Evolutionary conservation across 2,888 invertebrate genomes (phyloP).

Genomic region (Sericinus montela): DNA sequence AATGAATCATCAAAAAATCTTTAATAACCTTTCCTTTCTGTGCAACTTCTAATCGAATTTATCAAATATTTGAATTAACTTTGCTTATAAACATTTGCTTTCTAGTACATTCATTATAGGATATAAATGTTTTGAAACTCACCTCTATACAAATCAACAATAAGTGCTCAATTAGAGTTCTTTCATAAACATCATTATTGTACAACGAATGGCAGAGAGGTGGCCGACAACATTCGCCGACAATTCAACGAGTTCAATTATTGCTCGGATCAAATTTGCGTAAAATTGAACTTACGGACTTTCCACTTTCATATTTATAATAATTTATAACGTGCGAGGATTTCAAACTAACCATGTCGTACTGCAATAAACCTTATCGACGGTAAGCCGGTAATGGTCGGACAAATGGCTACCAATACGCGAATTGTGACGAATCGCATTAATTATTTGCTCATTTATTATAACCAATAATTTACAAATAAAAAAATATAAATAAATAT

Average conservation of each 20-base stretch:
- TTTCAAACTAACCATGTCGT: conserved; percentile 74
- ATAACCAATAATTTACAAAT: neutral
- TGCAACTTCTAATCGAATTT: too few species aligned
- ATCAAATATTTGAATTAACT: too few species aligned
- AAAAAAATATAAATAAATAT: too few species aligned
- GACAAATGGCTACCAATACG: conserved; percentile 59
- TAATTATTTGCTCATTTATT: conserved; percentile 49
- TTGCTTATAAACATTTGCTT: too few species aligned
- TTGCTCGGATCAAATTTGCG: conserved; percentile 71
- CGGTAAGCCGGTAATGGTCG: conserved; percentile 59
- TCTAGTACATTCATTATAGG: too few species aligned
- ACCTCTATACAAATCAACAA: conserved; percentile 26
- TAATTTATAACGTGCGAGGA: conserved; percentile 71
- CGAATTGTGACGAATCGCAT: conserved; percentile 61
- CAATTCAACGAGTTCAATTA: conserved; percentile 40
- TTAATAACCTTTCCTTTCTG: too few species aligned
- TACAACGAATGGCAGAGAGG: conserved; percentile 7
- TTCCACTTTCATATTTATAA: conserved; percentile 64
- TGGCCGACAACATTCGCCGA: conserved; percentile 16
- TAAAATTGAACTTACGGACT: conserved; percentile 69
- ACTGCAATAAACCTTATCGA: conserved; percentile 69
- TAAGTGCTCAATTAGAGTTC: conserved; percentile 39
- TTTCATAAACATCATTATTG: conserved; percentile 44
- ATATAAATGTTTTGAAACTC: conserved; percentile 18
- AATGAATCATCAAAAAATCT: too few species aligned